These are phyloP conservation scores for Salmo trutta DNA, from an alignment of 2,797 vertebrate species.

Conservation along the genomic window DNA sequence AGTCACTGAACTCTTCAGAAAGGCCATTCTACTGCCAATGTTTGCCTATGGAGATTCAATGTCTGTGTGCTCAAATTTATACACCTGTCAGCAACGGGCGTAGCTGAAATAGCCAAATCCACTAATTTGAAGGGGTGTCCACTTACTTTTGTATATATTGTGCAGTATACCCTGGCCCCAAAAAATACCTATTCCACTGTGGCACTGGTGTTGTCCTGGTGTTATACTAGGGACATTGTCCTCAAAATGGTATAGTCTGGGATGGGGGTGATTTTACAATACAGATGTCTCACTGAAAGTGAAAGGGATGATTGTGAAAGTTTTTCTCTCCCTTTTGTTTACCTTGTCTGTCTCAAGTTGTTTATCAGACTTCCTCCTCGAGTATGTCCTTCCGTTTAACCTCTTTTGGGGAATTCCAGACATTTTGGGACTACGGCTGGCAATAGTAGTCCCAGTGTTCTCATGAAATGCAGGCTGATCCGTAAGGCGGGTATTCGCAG, in stretches of 20 bases:
- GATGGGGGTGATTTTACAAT: no score
- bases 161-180: no score
- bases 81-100: no score
- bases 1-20: no score
- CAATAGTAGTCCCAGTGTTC: constrained; percentile 19
- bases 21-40: no score
- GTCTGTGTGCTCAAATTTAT: no score
- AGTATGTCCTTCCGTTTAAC: background rate
- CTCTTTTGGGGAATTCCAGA: constrained; percentile 20
- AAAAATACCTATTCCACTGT: no score
- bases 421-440: background rate
- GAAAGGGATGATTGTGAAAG: background rate
- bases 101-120: no score
- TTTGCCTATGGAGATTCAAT: no score
- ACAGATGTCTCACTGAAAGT: background rate
- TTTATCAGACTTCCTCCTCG: background rate
- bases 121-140: no score
- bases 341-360: constrained; percentile 1
- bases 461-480: constrained; percentile 23
- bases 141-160: no score
- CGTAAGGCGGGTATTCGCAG: constrained; percentile 12
- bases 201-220: background rate
- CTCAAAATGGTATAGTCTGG: no score
- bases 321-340: background rate
- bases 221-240: background rate